Evolutionary conservation across 2,888 invertebrate species (phyloP), one percentile per base, ranked within the genome.

Genomic region (Blastobasis lacticolella): DNA sequence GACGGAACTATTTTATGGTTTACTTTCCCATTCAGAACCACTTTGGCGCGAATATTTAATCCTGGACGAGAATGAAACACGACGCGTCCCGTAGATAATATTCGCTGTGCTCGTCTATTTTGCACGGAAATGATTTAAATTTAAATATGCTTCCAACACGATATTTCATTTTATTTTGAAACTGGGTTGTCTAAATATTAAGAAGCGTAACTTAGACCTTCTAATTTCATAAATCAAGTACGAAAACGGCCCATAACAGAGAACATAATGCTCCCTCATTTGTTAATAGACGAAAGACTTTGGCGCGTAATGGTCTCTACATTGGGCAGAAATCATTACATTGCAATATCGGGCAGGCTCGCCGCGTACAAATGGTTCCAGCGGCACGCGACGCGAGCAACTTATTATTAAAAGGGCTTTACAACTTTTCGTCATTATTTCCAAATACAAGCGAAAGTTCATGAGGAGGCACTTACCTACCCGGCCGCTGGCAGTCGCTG

Each of bases 391-490:
- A 71, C 65, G 58, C 57, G 62, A 61, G 66, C 65, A 76, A 74
- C 71, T 73, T 73, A 69, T 75, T 74, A 76, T 73, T 74, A 71
- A 73, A 69, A 71, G 67, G 63, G 60, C 71, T 71, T 67, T 70
- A 66, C 60, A 74, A 74, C 60, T 73, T 74, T 73, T 69, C 63
- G 63, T 67, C 72, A 70, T 74, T 76, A 78, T 73, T 73, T 69
- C 67, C 63, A 60, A 72, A 68, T 67, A 69, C 54, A 60, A 64
- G 62, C 65, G 67, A 66, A 69, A 71, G 66, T 75, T 68, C 62
- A 64, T 63, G 69, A 66, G 62, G 61, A 52, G 66, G 64, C 60
- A 66, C 61, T 71, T 69, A 68, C 61, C 64, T 63, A 56, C 54
- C 60, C 60, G 48, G 59, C 56, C 10, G 49, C 37, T 53, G 56